Base-by-base conservation (phyloP, 2,888 invertebrate genomes). In the Schizotus pectinicornis region DNA sequence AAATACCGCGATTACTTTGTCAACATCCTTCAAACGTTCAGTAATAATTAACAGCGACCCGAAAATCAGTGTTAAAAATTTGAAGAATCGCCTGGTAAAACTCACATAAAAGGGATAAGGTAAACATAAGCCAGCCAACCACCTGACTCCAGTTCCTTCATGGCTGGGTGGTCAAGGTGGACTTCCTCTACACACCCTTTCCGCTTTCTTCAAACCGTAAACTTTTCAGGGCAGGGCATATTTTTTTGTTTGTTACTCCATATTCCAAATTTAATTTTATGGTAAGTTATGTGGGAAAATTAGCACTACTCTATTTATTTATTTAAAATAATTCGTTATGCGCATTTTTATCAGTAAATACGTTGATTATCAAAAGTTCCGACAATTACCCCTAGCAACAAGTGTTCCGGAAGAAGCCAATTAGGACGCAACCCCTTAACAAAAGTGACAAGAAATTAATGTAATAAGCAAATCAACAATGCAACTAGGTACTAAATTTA, bases 101-200 rank as follows among this genome's bases (percentile, higher is more conserved):
- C 13, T 13, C 7, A 30, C 35, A 31, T 46, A 31, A 48, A 48
- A 52, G n/a, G 12, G 14, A 12, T 43, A 13, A 13, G 36, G 31
- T 11, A 48, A 38, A 48, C 36, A 45, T 14, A 11, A 30, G 9
- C 12, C 38, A 22, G 9, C 13, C 30, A 31, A 39, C 38, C 61
- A 61, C 61, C 61, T 61, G 61, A 50, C 56, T 30, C 47, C 45
- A 43, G 45, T 59, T 59, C 36, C 33, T 62, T 59, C 47, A 59
- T 59, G 56, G 45, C 49, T 36, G 32, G 49, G 30, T 59, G 56
- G 31, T 30, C 45, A 37, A 54, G 39, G 52, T 35, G 42, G 38
- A 53, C 58, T 52, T 59, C 52, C 59, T 51, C 46, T 36, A 55
- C 46, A 11, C 48, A 35, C 49, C 51, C 53, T 47, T 37, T 57